Evolutionary conservation across 2,888 invertebrate genomes (phyloP), one percentile per base, ranked within the genome.

Genomic region (Thalpophila matura): DNA sequence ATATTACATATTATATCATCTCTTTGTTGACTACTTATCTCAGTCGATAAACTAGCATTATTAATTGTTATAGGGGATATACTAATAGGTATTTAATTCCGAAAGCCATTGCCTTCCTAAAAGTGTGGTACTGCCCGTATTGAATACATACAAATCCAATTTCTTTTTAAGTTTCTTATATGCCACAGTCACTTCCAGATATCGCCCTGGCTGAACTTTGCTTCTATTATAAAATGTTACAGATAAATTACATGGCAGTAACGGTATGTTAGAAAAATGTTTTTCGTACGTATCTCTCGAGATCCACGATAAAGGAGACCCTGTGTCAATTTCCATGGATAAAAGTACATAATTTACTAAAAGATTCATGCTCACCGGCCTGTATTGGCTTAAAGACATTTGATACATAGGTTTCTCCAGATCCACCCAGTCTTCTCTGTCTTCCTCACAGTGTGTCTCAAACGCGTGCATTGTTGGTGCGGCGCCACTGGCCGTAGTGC

Each of bases 61-160:
- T n/a, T n/a, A n/a, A n/a, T n/a, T n/a, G n/a, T n/a, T n/a, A n/a
- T n/a, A n/a, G n/a, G n/a, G n/a, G n/a, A n/a, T n/a, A n/a, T n/a
- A n/a, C n/a, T n/a, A n/a, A n/a, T n/a, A n/a, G n/a, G n/a, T n/a
- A n/a, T n/a, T n/a, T n/a, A n/a, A n/a, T n/a, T n/a, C n/a, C n/a
- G n/a, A n/a, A n/a, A n/a, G n/a, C n/a, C n/a, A n/a, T n/a, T n/a
- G 47, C 22, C 35, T 49, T 6, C 49, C 47, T 33, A 47, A 20
- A 10, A 47, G 33, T 22, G 22, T 47, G 6, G 47, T 33, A 47
- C 33, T 47, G 0, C 33, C 33, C 2, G 31, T 33, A 9, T 47
- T 10, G 1, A 47, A 33, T 0, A 46, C 46, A 46, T 31, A n/a
- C n/a, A 46, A 31, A 14, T 46, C 31, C n/a, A 46, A 20, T 1